Base-by-base conservation (phyloP, 2,888 invertebrate genomes). In the Cryptus armator region DNA sequence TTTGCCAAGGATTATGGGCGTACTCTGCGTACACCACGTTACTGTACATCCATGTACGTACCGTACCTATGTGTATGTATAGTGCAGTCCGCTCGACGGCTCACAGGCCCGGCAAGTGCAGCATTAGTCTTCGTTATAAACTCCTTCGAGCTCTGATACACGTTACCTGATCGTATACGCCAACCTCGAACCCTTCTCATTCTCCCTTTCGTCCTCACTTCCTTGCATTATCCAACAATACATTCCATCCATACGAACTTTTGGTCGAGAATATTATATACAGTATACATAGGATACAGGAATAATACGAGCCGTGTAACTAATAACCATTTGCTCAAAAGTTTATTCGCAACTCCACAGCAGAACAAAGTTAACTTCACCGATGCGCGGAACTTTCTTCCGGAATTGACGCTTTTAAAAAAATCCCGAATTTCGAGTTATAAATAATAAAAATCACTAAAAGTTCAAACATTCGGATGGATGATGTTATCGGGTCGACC, bases 41-140 rank as follows among this genome's bases (percentile, higher is more conserved):
- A 78, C 56, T 75, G 19, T 43, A 51, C 19, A 19, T 32, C 56
- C 59, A 70, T 82, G 48, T 67, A 82, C 59, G 24, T 2, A 32
- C 12, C 12, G 24, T 29, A 66, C 43, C 37, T 12, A 66, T 24
- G 56, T 48, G 46, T 74, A 71, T 48, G 75, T 70, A 70, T 56
- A 44, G 74, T 43, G 59, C 64, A 75, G 78, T 64, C 66, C 66
- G 79, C 74, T 66, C 10, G 62, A 71, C 71, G 51, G 72, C 66
- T 29, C 62, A 62, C n/a, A 62, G 62, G 62, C 78, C 53, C 67
- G 66, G 53, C 75, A 62, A 32, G 59, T 80, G 53, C 72, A 56
- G 81, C 87, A 85, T 88, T 86, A 87, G 86, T 88, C 88, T 87
- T 88, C 88, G 86, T 88, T 87, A 87, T 80, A 81, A 83, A 82